phyloP scores from a whole-genome alignment of 2,113 vertebrate species.

The Cephalopterus ornatus region DNA sequence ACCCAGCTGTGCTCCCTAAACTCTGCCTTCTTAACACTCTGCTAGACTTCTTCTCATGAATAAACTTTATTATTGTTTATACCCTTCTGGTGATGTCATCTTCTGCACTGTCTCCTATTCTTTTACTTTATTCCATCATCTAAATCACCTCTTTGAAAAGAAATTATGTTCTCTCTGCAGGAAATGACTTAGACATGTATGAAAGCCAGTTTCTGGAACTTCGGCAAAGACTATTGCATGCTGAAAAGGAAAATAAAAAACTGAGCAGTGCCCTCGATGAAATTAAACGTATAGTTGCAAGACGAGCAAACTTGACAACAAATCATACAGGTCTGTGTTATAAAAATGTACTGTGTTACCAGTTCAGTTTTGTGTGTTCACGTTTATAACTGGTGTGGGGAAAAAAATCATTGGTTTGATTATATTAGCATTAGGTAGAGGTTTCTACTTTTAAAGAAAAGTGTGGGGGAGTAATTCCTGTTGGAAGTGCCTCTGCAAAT shows the following conservation, averaged over 20 bases:
- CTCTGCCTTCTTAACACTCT: background rate
- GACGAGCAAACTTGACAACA: background rate
- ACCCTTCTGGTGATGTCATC: background rate
- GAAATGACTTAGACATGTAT: slow-evolving; percentile 30
- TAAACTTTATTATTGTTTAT: background rate
- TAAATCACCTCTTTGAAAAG: background rate
- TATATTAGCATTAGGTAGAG: background rate
- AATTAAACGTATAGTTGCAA: slow-evolving; percentile 49
- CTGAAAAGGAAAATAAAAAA: slow-evolving; percentile 72
- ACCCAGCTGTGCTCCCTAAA: background rate
- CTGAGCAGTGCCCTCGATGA: slow-evolving; percentile 63
- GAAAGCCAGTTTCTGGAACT: slow-evolving; percentile 70
- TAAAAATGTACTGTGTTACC: background rate
- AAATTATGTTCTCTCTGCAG: slow-evolving; percentile 53
- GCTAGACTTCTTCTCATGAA: background rate
- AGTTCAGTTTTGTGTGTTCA: background rate
- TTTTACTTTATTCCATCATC: background rate
- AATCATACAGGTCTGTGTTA: slow-evolving; percentile 67
- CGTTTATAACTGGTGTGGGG: background rate
- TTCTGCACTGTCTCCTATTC: background rate
- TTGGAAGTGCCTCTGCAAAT: background rate
- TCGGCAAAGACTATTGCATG: slow-evolving; percentile 59
- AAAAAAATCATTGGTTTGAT: background rate
- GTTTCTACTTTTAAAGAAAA: background rate
- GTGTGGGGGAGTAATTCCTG: background rate